Percentiles rank a stretch among this genome's conserved stretches.
Evolutionary conservation across 2,113 vertebrate species (phyloP).

Genomic region (Corvus hawaiiensis): DNA sequence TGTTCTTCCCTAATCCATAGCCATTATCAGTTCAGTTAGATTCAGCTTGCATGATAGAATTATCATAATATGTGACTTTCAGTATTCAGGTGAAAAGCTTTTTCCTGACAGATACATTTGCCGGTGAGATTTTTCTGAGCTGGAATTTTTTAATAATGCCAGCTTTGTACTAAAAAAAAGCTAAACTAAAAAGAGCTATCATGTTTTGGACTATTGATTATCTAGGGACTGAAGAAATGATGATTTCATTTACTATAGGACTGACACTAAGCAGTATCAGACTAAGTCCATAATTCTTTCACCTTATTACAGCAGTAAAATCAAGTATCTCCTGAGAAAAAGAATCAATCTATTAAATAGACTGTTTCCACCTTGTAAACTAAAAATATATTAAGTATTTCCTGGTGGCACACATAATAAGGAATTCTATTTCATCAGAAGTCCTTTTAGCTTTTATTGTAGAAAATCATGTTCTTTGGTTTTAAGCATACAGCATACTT

Average conservation of each 20-base stretch:
- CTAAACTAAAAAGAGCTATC: background rate
- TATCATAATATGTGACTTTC: background rate
- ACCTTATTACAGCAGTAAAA: background rate
- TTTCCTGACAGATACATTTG: background rate
- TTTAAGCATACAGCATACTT: background rate
- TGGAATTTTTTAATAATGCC: background rate
- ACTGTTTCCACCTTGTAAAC: background rate
- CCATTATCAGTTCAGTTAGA: background rate
- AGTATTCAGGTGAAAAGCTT: background rate
- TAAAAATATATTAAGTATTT: background rate
- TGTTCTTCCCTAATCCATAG: background rate
- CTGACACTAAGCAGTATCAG: background rate
- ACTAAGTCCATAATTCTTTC: background rate
- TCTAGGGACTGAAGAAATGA: background rate
- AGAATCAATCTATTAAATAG: background rate
- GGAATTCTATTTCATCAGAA: background rate
- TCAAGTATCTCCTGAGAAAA: background rate
- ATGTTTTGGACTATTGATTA: background rate
- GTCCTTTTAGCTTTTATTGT: background rate
- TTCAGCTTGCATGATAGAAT: background rate
- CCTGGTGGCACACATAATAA: background rate
- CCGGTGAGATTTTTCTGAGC: background rate
- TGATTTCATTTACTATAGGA: background rate
- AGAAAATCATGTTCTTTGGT: conserved; percentile 27
- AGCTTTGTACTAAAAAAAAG: background rate